Evolutionary conservation across 2,888 invertebrate genomes (phyloP).

Genomic region (Erynnis tages): DNA sequence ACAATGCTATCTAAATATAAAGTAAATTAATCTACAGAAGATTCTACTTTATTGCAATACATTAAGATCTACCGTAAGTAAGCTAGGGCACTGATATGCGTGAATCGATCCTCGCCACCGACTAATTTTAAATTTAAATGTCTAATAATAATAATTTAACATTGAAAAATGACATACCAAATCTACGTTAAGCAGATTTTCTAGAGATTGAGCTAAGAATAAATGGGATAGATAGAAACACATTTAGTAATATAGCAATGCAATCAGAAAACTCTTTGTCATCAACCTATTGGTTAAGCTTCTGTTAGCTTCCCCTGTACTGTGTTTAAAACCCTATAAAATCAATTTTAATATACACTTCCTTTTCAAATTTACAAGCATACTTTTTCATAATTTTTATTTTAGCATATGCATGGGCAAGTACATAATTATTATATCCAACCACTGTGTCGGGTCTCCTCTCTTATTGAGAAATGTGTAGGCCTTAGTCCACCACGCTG

Average conservation of each 20-base stretch:
- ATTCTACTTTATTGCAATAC: conserved; percentile 3
- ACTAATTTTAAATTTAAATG: conserved; percentile 10
- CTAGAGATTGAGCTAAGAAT: conserved; percentile 24
- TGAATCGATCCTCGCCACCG: conserved; percentile 23
- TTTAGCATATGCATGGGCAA: too few species aligned
- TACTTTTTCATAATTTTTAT: too few species aligned
- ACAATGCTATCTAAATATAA: not conserved
- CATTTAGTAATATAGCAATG: conserved; percentile 10
- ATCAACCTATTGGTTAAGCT: too few species aligned
- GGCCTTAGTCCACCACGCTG: too few species aligned
- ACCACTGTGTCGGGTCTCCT: too few species aligned
- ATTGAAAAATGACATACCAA: not conserved
- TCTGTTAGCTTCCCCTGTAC: too few species aligned
- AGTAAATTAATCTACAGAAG: conserved; percentile 3
- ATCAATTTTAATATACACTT: too few species aligned
- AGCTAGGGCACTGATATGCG: conserved; percentile 26
- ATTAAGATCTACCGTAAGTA: conserved; percentile 14
- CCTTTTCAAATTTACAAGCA: too few species aligned
- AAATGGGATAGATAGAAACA: conserved; percentile 4
- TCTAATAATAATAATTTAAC: conserved; percentile 7
- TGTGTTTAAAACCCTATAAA: too few species aligned
- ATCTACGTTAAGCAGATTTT: not conserved
- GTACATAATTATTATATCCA: too few species aligned
- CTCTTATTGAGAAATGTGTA: too few species aligned
- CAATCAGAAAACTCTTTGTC: not conserved